phyloP scores from a whole-genome alignment of 2,797 vertebrate genomes.

The Pogoniulus pusillus region DNA sequence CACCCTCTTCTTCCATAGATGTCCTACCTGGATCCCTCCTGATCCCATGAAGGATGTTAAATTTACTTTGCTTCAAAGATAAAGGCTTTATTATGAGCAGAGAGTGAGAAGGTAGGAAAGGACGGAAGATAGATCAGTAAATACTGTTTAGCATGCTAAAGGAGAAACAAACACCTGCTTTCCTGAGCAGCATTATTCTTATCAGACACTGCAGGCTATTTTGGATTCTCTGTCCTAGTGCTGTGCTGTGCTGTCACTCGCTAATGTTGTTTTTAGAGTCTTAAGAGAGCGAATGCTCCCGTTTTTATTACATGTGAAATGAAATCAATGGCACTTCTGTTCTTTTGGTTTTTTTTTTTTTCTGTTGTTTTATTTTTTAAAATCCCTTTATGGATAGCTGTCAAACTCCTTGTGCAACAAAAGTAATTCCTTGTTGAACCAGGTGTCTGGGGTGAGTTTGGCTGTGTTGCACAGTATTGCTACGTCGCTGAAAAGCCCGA shows the following conservation, averaged over 20 bases:
- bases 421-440: background rate
- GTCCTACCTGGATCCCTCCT: background rate
- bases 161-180: background rate
- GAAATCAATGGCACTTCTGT: background rate
- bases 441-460: background rate
- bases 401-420: background rate
- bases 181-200: background rate
- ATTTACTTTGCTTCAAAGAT: background rate
- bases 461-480: background rate
- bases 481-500: background rate
- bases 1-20: background rate
- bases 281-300: background rate
- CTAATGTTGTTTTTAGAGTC: background rate
- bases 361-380: background rate
- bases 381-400: background rate
- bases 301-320: background rate
- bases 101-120: background rate
- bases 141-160: background rate
- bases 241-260: background rate
- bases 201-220: background rate
- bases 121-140: background rate
- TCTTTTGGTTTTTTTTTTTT: background rate
- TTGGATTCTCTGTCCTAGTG: background rate
- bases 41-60: background rate
- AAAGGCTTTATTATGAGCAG: background rate